A percentile compares a stretch with the other conserved stretches of the same genome.
These are phyloP conservation scores for Lagodon rhomboides DNA, from an alignment of 2,797 vertebrate genomes.

Conservation along the genomic window DNA sequence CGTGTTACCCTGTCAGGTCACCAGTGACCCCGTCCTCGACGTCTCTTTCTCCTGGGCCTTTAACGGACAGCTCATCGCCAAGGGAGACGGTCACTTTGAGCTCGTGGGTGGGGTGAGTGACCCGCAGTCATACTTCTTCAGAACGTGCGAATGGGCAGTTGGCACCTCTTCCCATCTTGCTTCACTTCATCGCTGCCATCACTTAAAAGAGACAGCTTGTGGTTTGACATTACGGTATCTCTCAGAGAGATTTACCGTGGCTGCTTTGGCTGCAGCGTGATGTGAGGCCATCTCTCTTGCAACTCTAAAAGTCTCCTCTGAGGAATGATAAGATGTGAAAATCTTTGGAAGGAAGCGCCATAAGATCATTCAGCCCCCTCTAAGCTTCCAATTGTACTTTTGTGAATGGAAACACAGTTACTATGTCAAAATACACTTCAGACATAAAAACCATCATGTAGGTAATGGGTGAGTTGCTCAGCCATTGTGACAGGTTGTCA, in stretches of 20 bases:
- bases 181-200: slow-evolving; percentile 59
- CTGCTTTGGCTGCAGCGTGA: slow-evolving; percentile 24
- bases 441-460: slow-evolving; percentile 51
- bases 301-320: slow-evolving; percentile 37
- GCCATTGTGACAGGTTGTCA: slow-evolving; percentile 65
- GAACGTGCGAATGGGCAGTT: slow-evolving; percentile 70
- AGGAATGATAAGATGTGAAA: slow-evolving; percentile 43
- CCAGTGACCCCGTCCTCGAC: slow-evolving; percentile 92
- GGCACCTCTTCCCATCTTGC: slow-evolving; percentile 64
- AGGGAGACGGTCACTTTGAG: slow-evolving; percentile 92
- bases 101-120: slow-evolving; percentile 94
- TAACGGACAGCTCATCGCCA: slow-evolving; percentile 90
- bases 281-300: slow-evolving; percentile 43
- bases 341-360: slow-evolving; percentile 34
- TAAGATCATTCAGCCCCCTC: slow-evolving; percentile 44
- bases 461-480: slow-evolving; percentile 60
- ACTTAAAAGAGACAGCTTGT: slow-evolving; percentile 66
- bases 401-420: slow-evolving; percentile 53
- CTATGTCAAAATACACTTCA: slow-evolving; percentile 56
- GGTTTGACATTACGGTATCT: slow-evolving; percentile 56
- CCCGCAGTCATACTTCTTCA: slow-evolving; percentile 34
- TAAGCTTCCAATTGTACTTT: slow-evolving; percentile 52
- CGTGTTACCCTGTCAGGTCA: slow-evolving; percentile 94
- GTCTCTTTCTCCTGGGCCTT: slow-evolving; percentile 96
- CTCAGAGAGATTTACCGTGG: slow-evolving; percentile 43